Evolutionary conservation across 2,797 vertebrate genomes (phyloP).

Genomic region (Anniella stebbinsi): DNA sequence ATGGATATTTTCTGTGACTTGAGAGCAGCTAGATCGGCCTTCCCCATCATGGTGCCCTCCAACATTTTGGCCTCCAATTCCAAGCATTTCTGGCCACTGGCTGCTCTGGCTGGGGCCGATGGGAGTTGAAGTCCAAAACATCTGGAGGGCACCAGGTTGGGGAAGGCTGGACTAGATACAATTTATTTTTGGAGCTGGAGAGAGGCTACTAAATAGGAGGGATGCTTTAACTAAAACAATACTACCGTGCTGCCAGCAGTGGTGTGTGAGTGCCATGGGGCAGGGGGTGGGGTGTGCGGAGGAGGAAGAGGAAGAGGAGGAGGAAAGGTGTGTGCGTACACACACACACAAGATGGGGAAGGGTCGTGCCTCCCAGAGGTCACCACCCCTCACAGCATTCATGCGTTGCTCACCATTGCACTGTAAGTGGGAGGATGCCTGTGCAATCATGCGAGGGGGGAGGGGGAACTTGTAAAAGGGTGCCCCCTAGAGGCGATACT

Average conservation of each 20-base stretch:
- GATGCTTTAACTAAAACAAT: background rate
- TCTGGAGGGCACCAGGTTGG: too few relatives aligned
- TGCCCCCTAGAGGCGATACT: constrained; percentile 77
- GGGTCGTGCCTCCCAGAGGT: background rate
- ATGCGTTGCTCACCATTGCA: background rate
- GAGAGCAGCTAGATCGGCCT: background rate
- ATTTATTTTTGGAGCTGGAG: background rate
- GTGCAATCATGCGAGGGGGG: background rate
- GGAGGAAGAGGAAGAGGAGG: background rate
- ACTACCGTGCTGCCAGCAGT: background rate
- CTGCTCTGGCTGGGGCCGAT: too few relatives aligned
- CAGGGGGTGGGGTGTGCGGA: background rate
- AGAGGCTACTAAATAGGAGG: background rate
- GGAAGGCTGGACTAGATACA: background rate
- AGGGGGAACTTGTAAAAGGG: background rate
- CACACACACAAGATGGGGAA: background rate
- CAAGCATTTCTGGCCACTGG: too few relatives aligned
- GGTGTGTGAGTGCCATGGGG: background rate
- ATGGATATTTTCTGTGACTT: background rate
- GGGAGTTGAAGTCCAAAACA: too few relatives aligned
- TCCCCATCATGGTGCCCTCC: too few relatives aligned
- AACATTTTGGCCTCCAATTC: too few relatives aligned
- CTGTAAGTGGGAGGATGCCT: background rate
- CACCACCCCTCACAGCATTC: background rate
- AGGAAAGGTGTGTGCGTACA: background rate